phyloP scores from a whole-genome alignment of 2,888 invertebrate genomes.

The Formica aserva region DNA sequence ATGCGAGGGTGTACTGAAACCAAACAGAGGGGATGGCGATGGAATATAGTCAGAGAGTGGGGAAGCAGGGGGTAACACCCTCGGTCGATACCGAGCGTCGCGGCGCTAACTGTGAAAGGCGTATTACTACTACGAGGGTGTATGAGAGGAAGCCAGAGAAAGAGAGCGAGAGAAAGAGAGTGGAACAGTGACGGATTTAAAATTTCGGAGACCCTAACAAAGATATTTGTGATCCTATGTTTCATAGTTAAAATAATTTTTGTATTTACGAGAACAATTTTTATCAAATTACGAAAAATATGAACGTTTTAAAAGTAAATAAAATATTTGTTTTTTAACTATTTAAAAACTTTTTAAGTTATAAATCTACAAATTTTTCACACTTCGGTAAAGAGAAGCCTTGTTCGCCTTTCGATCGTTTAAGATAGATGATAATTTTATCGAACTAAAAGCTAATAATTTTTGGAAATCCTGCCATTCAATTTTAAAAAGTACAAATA shows the following conservation, averaged over 20 bases:
- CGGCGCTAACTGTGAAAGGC: slow-evolving; percentile 77
- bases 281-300: neutral
- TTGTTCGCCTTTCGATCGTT: neutral
- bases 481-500: neutral
- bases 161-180: slow-evolving; percentile 24
- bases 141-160: slow-evolving; percentile 55
- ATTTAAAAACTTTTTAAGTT: neutral
- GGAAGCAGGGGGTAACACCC: slow-evolving; percentile 57
- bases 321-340: neutral
- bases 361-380: neutral
- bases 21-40: slow-evolving; percentile 59
- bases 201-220: slow-evolving; percentile 24
- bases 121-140: slow-evolving; percentile 64
- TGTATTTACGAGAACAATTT: slow-evolving; percentile 3
- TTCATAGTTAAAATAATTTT: slow-evolving; percentile 13
- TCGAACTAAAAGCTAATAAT: neutral
- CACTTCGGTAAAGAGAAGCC: neutral
- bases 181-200: slow-evolving; percentile 38
- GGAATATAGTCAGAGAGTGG: slow-evolving; percentile 54
- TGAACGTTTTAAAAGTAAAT: neutral
- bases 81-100: slow-evolving; percentile 79
- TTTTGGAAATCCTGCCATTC: neutral
- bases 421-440: neutral
- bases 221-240: neutral
- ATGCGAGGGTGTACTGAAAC: slow-evolving; percentile 45